phyloP scores from a whole-genome alignment of 1,140 invertebrate species.

The Hycleus cichorii region DNA sequence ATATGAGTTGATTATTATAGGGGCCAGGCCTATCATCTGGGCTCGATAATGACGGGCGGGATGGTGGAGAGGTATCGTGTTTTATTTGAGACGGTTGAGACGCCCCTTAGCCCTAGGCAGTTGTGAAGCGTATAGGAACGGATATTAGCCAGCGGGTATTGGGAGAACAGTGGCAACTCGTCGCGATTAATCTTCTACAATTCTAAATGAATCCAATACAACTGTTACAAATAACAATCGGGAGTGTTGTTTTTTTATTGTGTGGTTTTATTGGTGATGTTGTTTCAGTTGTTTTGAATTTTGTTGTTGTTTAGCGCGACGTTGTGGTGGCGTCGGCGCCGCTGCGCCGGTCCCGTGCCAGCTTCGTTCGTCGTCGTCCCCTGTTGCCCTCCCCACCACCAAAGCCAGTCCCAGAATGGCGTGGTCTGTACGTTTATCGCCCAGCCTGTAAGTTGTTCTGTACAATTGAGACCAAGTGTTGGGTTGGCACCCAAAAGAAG shows the following conservation, averaged over 20 bases:
- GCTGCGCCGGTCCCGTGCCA: neutral
- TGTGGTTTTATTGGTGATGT: no score
- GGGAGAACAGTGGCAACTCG: slow-evolving; percentile 3
- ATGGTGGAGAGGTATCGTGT: slow-evolving; percentile 25
- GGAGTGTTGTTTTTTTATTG: no score
- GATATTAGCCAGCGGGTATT: slow-evolving; percentile 12
- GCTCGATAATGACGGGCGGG: slow-evolving; percentile 16
- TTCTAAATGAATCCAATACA: no score
- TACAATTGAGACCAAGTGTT: slow-evolving; percentile 30
- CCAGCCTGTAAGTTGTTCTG: slow-evolving; percentile 31
- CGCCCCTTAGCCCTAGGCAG: slow-evolving; percentile 30
- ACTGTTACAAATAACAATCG: no score
- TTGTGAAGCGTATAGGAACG: slow-evolving; percentile 7
- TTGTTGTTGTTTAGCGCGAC: no score
- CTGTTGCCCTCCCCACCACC: slow-evolving; percentile 23
- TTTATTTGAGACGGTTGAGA: slow-evolving; percentile 27
- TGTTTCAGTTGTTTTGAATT: no score
- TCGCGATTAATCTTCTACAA: no score
- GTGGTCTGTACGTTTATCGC: slow-evolving; percentile 37
- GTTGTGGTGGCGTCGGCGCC: neutral
- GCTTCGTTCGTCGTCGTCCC: slow-evolving; percentile 3
- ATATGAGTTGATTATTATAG: neutral
- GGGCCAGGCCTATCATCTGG: slow-evolving; percentile 2
- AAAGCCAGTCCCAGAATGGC: slow-evolving; percentile 39
- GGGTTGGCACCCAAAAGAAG: slow-evolving; percentile 16